Evolutionary conservation across 2,113 vertebrate species (phyloP).

Genomic region (Carettochelys insculpta): DNA sequence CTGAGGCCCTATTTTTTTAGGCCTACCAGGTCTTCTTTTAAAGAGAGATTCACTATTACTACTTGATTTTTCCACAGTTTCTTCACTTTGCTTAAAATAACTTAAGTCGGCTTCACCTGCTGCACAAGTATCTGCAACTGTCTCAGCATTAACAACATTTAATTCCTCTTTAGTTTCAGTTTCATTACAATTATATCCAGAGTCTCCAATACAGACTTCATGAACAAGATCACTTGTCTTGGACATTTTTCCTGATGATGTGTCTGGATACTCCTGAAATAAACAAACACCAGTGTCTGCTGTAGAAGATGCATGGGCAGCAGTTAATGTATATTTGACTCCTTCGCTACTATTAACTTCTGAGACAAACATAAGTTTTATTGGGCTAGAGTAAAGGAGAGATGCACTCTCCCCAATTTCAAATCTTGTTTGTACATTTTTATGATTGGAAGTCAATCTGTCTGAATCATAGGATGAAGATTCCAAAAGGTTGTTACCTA

Average conservation of each 20-base stretch:
- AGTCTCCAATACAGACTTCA: constrained; percentile 21
- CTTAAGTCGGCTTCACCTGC: constrained; percentile 55
- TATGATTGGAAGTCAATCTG: constrained; percentile 3
- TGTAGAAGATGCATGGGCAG: constrained; percentile 75
- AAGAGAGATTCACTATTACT: constrained; percentile 68
- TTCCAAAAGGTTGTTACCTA: constrained; percentile 31
- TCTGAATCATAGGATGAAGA: constrained; percentile 51
- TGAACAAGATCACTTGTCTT: constrained; percentile 33
- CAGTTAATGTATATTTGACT: constrained; percentile 90
- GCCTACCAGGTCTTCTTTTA: constrained; percentile 92
- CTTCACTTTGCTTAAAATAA: constrained; percentile 44
- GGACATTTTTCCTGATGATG: constrained; percentile 16
- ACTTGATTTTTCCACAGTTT: constrained; percentile 52
- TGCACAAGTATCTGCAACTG: constrained; percentile 28
- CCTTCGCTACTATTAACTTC: constrained; percentile 86
- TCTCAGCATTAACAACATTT: constrained; percentile 4
- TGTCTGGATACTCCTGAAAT: constrained; percentile 36
- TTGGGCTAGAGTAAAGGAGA: constrained; percentile 86
- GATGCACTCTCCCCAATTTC: constrained; percentile 37
- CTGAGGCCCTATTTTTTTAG: constrained; percentile 91
- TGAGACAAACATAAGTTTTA: constrained; percentile 97
- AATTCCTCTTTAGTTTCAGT: constrained; percentile 24
- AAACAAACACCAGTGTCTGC: constrained; percentile 56
- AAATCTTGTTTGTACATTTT: constrained; percentile 14
- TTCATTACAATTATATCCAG: constrained; percentile 22